Evolutionary conservation across 2,113 vertebrate genomes (phyloP), one percentile per base, ranked within the genome.

Genomic region (Macquaria australasica): DNA sequence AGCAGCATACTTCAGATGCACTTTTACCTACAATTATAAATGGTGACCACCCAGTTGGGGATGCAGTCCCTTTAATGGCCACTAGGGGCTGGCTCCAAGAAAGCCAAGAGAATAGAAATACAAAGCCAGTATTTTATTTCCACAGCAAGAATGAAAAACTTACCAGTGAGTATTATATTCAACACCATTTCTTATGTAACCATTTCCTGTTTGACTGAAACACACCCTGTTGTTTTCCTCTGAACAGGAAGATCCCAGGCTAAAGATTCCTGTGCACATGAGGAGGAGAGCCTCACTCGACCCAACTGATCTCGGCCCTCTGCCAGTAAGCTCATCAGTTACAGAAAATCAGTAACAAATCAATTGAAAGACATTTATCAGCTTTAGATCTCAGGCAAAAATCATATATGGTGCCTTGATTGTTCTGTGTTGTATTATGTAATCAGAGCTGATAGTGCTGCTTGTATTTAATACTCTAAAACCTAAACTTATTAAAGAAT

Each of bases 181-280:
- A 31, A 6, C 9, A 58, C 16, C 31, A 45, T 72, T 63, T 79
- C 1, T 66, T 70, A 20, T 75, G 21, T 59, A 11, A 73, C 8
- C 8, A n/a, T 83, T 87, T 88, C 83, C 60, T 90, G 55, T 91
- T 86, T 87, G 76, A 88, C 45, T 89, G 45, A 88, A 73, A 84
- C 73, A 77, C 81, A 55, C 50, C 78, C 58, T 83, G 37, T 87
- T 93, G 21, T 83, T 75, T 91, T 77, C 59, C n/a, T 70, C 12
- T 84, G 73, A 82, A 95, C 96, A 99, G 98, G 97, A 98, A 89
- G 98, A 99, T 91, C 98, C 98, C 82, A 96, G 98, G 92, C 86
- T 97, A 51, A 98, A 96, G 95, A 94, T 96, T 90, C 94, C 98
- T 86, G 95, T 95, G 83, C 96, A 96, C 3, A 90, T 93, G 0